These are phyloP conservation scores for Aldabrachelys gigantea DNA, from an alignment of 2,113 vertebrate species.

Conservation along the genomic window DNA sequence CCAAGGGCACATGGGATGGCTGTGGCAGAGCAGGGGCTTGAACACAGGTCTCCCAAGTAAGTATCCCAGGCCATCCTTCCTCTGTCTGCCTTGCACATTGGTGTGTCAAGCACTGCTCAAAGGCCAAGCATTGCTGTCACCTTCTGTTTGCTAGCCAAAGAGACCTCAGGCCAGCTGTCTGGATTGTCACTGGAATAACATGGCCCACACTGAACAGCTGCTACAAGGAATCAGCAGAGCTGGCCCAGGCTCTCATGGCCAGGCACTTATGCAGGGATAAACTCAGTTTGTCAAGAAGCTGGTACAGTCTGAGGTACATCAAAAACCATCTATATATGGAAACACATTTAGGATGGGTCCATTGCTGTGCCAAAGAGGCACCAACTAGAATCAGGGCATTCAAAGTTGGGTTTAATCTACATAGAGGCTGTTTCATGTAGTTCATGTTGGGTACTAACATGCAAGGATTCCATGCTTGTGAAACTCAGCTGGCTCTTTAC, in stretches of 20 bases:
- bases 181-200: constrained; percentile 61
- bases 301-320: background rate
- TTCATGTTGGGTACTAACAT: background rate
- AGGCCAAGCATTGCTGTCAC: background rate
- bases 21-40: background rate
- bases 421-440: background rate
- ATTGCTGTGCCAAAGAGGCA: background rate
- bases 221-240: constrained; percentile 73
- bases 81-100: background rate
- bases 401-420: background rate
- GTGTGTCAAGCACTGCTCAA: background rate
- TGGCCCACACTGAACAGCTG: constrained; percentile 72
- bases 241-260: background rate
- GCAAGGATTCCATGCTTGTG: background rate
- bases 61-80: background rate
- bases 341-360: background rate
- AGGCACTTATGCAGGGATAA: background rate
- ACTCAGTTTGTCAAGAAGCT: background rate
- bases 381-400: background rate
- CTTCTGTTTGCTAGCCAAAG: background rate
- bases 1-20: background rate
- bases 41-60: background rate
- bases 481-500: background rate
- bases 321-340: background rate
- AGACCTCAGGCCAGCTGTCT: constrained; percentile 62